These are phyloP conservation scores for Struthio camelus DNA, from an alignment of 2,113 vertebrate genomes.

Conservation along the genomic window DNA sequence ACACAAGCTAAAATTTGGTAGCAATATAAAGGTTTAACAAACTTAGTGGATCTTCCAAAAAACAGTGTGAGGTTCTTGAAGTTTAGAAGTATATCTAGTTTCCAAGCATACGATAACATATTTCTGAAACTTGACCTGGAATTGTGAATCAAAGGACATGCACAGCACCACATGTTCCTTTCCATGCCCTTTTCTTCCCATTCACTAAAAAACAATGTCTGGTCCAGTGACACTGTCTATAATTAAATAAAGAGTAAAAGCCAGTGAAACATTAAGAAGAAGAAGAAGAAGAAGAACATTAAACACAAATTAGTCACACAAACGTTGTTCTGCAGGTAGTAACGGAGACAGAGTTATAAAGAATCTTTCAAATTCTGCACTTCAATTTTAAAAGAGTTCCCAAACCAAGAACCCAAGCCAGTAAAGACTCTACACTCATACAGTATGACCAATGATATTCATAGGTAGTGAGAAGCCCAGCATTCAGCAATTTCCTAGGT, in stretches of 20 bases:
- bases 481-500: slow-evolving; percentile 71
- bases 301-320: not conserved
- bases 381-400: slow-evolving; percentile 44
- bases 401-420: slow-evolving; percentile 28
- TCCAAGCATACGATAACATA: not conserved
- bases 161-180: not conserved
- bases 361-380: slow-evolving; percentile 28
- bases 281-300: no score
- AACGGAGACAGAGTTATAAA: not conserved
- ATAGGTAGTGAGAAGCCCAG: slow-evolving; percentile 18
- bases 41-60: not conserved
- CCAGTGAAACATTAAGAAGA: not conserved
- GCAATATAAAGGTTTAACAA: not conserved
- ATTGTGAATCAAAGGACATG: not conserved
- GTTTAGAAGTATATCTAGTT: not conserved
- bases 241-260: not conserved
- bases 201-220: not conserved
- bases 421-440: not conserved
- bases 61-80: not conserved
- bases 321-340: not conserved
- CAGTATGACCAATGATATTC: slow-evolving; percentile 54
- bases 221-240: not conserved
- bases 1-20: not conserved
- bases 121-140: not conserved
- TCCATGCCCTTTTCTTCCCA: not conserved